Base-by-base conservation (phyloP, 1,140 invertebrate genomes). In the Drosophila willistoni region DNA sequence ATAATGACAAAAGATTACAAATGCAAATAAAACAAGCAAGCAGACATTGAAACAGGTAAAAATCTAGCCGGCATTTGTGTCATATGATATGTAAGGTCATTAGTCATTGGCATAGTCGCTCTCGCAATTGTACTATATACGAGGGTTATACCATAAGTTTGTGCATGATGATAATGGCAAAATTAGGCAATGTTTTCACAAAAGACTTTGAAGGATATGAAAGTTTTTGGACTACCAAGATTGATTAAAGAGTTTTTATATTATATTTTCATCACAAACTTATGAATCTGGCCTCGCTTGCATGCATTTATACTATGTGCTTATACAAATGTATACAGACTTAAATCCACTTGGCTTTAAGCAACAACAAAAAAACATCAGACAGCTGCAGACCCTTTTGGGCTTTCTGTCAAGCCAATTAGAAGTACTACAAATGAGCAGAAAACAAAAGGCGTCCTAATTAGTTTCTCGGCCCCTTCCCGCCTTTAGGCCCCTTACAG, bases 1-100 rank as follows among this genome's bases (percentile, higher is more conserved):
- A 81, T 61, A 60, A 71, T 72, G 76, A 67, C 75, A 71, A 68
- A 80, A 72, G 80, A 72, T 80, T 71, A 69, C 77, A 76, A 77
- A 77, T 77, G 75, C 71, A 77, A 77, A 77, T 62, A 68, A 54
- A 77, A 41, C 9, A 59, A 67, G 57, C 22, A 55, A 68, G 51
- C 44, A 47, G 65, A 68, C 59, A 77, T 73, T 77, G 77, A 84
- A 85, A 77, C 81, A 76, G 77, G 70, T 75, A 76, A 39, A 84
- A 76, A 83, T 79, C 67, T 67, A 59, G 67, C 56, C 68, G 68
- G 65, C 72, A 78, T 56, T 69, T 79, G 41, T 76, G 75, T 78
- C 70, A 73, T 66, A 66, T 71, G 81, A 85, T 75, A 85, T 81
- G 67, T 62, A 47, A 68, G 77, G 73, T 75, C 64, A 42, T 62